phyloP scores from a whole-genome alignment of 2,797 vertebrate species.

The Tapirus indicus region DNA sequence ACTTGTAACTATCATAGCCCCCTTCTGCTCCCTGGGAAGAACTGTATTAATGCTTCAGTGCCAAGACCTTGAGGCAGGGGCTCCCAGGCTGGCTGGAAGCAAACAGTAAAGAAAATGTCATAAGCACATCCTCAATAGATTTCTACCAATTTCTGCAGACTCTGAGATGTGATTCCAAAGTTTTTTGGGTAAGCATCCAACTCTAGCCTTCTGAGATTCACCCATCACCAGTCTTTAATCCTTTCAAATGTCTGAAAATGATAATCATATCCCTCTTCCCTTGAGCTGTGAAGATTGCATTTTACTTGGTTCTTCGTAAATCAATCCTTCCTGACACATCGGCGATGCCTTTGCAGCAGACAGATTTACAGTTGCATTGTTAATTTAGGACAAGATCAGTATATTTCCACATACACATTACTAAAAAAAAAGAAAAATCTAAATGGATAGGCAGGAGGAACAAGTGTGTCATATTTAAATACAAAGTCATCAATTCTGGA shows the following conservation, averaged over 20 bases:
- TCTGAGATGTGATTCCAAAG: constrained; percentile 68
- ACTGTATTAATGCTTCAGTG: constrained; percentile 41
- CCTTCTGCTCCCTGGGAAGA: constrained; percentile 26
- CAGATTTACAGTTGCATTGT: constrained; percentile 66
- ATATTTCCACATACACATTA: constrained; percentile 32
- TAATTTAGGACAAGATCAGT: constrained; percentile 70
- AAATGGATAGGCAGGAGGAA: not conserved
- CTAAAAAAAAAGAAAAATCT: not conserved
- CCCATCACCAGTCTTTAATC: constrained; percentile 73
- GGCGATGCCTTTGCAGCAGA: not conserved
- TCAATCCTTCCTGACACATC: constrained; percentile 70
- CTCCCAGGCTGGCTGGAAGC: constrained; percentile 71
- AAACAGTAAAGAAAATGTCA: constrained; percentile 72
- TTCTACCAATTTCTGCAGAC: constrained; percentile 55
- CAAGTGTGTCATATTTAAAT: not conserved
- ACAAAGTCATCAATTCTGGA: not conserved
- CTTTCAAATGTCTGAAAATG: constrained; percentile 78
- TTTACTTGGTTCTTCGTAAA: constrained; percentile 71
- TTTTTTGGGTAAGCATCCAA: constrained; percentile 77
- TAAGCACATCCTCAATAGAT: constrained; percentile 58
- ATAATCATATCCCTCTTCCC: constrained; percentile 71
- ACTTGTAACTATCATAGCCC: constrained; percentile 46
- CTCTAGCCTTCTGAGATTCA: constrained; percentile 73
- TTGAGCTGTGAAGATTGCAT: constrained; percentile 69
- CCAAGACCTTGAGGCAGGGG: constrained; percentile 54